Conservation (phyloP, 2,113 vertebrate genomes). For the Bubalus kerabau region DNA sequence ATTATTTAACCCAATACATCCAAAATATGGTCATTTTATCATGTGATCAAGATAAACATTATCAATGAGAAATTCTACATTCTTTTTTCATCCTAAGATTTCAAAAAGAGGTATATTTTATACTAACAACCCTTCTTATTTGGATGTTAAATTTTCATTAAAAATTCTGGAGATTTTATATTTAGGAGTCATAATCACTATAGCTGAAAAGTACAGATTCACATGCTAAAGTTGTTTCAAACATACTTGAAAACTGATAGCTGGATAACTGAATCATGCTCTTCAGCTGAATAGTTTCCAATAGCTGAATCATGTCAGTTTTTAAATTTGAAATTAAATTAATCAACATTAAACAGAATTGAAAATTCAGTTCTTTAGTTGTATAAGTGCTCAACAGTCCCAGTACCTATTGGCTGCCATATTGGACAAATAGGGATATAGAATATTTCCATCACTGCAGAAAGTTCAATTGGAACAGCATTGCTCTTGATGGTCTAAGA, state of each 20-base stretch:
- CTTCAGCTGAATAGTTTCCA: not conserved
- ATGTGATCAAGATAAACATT: not conserved
- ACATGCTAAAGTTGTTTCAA: not conserved
- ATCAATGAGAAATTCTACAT: not conserved
- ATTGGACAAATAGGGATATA: not conserved
- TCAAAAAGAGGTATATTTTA: not conserved
- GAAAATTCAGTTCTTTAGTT: not conserved
- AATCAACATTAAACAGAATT: not conserved
- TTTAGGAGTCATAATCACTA: not conserved
- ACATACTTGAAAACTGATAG: not conserved
- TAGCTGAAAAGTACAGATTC: not conserved
- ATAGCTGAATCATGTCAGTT: not conserved
- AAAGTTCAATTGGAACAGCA: not conserved
- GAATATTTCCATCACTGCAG: not conserved
- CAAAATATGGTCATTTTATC: not conserved
- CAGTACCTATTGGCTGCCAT: not conserved
- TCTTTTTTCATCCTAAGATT: not conserved
- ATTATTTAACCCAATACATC: not conserved
- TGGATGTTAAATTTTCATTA: not conserved
- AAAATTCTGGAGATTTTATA: not conserved
- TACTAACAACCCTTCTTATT: not conserved
- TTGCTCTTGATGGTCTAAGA: not conserved
- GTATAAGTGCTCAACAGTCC: accelerated
- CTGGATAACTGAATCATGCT: not conserved
- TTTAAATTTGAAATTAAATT: not conserved